phyloP scores from a whole-genome alignment of 1,140 invertebrate species.

The Scaptomyza montana region DNA sequence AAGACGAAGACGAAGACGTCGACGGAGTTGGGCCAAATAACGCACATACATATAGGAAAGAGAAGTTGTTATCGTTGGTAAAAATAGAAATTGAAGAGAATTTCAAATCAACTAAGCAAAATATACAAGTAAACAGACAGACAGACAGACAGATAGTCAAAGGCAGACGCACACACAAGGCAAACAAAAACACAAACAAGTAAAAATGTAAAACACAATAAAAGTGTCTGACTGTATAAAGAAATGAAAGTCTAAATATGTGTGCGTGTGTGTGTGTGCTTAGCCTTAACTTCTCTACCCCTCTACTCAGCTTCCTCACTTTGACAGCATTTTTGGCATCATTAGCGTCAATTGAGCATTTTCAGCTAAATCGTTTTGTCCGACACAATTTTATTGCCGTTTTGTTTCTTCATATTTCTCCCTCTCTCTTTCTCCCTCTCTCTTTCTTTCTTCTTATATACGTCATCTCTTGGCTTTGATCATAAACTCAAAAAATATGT shows the following conservation, averaged over 20 bases:
- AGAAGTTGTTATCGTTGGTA: constrained; percentile 68
- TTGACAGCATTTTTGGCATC: constrained; percentile 58
- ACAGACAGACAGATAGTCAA: constrained; percentile 40
- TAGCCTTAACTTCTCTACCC: not conserved
- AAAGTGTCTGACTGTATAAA: constrained; percentile 77
- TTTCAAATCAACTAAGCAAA: constrained; percentile 67
- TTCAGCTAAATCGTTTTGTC: constrained; percentile 35
- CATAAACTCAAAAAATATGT: constrained; percentile 73
- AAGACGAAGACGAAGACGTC: not conserved
- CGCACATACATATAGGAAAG: constrained; percentile 46
- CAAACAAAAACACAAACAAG: constrained; percentile 45
- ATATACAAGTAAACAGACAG: constrained; percentile 44
- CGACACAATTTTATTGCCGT: constrained; percentile 39
- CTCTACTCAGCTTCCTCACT: not conserved
- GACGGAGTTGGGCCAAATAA: constrained; percentile 51
- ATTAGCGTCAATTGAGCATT: constrained; percentile 70
- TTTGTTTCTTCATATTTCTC: constrained; percentile 8
- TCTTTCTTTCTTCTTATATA: constrained; percentile 9
- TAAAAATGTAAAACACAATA: constrained; percentile 72
- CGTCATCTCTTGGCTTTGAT: constrained; percentile 42
- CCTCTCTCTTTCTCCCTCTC: constrained; percentile 27
- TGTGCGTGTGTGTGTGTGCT: not conserved
- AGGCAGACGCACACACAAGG: constrained; percentile 42
- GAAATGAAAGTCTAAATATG: constrained; percentile 77
- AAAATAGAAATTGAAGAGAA: constrained; percentile 77